Conservation (phyloP, 1,140 invertebrate genomes). For the Heliconius hermathena region DNA sequence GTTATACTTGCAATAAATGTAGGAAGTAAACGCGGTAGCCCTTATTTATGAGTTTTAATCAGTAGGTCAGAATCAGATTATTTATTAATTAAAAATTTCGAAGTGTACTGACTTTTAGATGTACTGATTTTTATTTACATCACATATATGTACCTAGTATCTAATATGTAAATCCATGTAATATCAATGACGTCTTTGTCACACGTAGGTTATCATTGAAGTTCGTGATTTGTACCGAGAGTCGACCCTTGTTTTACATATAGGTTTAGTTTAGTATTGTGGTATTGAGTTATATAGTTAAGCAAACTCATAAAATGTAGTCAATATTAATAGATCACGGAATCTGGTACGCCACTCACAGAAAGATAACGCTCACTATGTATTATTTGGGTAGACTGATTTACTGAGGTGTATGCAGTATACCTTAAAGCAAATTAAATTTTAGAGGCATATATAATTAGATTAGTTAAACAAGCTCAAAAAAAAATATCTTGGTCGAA, state of each 20-base stretch:
- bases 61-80: background rate
- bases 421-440: background rate
- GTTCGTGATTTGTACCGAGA: slow-evolving; percentile 45
- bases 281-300: slow-evolving; percentile 20
- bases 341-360: slow-evolving; percentile 4
- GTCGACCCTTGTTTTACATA: slow-evolving; percentile 38
- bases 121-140: background rate
- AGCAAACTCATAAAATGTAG: slow-evolving; percentile 17
- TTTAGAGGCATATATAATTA: background rate
- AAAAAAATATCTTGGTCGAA: too few species aligned
- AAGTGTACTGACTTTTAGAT: background rate
- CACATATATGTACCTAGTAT: background rate
- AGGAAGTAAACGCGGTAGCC: background rate
- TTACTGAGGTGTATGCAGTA: background rate
- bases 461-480: too few species aligned
- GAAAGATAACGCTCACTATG: slow-evolving; percentile 16
- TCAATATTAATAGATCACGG: slow-evolving; percentile 19
- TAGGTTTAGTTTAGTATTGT: slow-evolving; percentile 29
- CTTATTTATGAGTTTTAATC: slow-evolving; percentile 9
- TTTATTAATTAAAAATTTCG: background rate
- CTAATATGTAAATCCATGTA: slow-evolving; percentile 16
- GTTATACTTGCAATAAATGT: background rate
- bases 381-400: slow-evolving; percentile 1
- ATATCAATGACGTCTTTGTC: slow-evolving; percentile 44
- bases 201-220: slow-evolving; percentile 45